Percentiles rank a stretch among this genome's conserved stretches.
Evolutionary conservation across 2,888 invertebrate genomes (phyloP).

Genomic region (Agonum fuliginosum): DNA sequence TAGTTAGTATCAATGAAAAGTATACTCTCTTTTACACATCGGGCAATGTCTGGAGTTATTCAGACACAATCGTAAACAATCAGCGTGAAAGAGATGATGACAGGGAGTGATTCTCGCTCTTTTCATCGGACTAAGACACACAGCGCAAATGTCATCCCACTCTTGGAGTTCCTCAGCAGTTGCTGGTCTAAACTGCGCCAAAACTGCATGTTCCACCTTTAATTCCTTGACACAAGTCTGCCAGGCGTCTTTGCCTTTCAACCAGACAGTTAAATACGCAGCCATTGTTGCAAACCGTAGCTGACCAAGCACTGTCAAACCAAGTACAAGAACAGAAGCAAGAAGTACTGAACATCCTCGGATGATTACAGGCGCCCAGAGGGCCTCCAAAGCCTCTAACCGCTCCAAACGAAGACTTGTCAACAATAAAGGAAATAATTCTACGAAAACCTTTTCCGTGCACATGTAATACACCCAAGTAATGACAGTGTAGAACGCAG

Average conservation of each 20-base stretch:
- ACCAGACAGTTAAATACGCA: constrained; percentile 80
- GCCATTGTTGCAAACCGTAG: constrained; percentile 77
- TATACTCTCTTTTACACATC: constrained; percentile 82
- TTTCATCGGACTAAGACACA: constrained; percentile 82
- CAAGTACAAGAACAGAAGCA: constrained; percentile 75
- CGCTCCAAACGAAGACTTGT: constrained; percentile 77
- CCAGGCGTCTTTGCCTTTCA: constrained; percentile 79
- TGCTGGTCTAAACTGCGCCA: constrained; percentile 80
- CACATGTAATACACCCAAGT: constrained; percentile 83
- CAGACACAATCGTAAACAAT: constrained; percentile 84
- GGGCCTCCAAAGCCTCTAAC: constrained; percentile 82
- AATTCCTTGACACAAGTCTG: constrained; percentile 76
- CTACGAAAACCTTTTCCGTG: constrained; percentile 83
- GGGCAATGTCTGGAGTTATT: constrained; percentile 83
- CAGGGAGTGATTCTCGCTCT: constrained; percentile 86
- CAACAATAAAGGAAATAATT: constrained; percentile 78
- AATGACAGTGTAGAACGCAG: constrained; percentile 78
- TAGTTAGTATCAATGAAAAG: constrained; percentile 65
- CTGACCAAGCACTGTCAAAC: constrained; percentile 75
- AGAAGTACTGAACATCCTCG: constrained; percentile 76
- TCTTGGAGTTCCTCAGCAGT: constrained; percentile 79
- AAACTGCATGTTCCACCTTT: constrained; percentile 77
- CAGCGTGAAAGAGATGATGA: constrained; percentile 87
- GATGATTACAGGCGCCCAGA: constrained; percentile 82
- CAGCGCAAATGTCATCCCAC: constrained; percentile 86